A percentile compares a stretch with the other conserved stretches of the same genome.
These are phyloP conservation scores for Agapostemon virescens DNA, from an alignment of 2,888 invertebrate species.

Conservation along the genomic window DNA sequence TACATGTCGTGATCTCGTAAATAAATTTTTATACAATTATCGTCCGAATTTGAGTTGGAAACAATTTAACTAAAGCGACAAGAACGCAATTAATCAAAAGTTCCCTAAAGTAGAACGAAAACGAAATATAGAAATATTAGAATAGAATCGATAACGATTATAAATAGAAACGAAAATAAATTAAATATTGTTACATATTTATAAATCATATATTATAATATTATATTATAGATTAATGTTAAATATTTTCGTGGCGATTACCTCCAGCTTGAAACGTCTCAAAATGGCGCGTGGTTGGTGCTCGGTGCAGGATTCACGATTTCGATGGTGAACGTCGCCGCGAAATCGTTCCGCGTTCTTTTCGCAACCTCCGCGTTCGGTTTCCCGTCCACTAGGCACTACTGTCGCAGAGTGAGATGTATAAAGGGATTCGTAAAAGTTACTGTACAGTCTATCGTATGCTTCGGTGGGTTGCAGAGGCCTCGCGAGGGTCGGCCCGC, in stretches of 20 bases:
- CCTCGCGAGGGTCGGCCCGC: conserved; percentile 41
- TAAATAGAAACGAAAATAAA: too few species aligned
- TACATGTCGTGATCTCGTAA: too few species aligned
- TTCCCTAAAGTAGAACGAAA: neutral
- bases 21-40: too few species aligned
- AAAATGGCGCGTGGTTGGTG: neutral
- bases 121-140: too few species aligned
- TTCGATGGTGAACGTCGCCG: conserved; percentile 1
- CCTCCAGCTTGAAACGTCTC: neutral
- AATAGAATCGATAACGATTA: too few species aligned
- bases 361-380: conserved; percentile 21
- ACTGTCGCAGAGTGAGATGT: conserved; percentile 56
- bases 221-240: too few species aligned
- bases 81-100: neutral
- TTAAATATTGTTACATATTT: too few species aligned
- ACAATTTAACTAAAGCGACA: too few species aligned
- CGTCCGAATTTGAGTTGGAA: neutral
- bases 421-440: conserved; percentile 61
- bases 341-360: neutral
- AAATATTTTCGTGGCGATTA: neutral
- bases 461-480: conserved; percentile 43
- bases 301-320: neutral
- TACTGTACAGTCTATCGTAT: conserved; percentile 63
- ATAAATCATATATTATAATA: too few species aligned
- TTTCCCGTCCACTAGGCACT: conserved; percentile 52